phyloP scores from a whole-genome alignment of 2,888 invertebrate genomes.

The Syrista parreyssii region DNA sequence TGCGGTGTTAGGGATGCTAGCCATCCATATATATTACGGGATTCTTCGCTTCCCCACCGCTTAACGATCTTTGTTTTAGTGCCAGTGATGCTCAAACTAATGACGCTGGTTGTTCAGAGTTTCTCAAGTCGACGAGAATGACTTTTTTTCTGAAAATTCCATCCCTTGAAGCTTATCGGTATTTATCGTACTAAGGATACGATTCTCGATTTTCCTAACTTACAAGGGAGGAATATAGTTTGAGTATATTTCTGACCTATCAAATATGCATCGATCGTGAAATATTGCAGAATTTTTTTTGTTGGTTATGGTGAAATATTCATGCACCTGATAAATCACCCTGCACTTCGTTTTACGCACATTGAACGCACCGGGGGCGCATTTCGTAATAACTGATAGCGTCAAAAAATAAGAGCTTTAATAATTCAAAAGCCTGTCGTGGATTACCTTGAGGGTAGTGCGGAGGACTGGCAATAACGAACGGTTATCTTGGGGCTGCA shows the following conservation, averaged over 20 bases:
- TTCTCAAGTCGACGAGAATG: background rate
- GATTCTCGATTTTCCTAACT: background rate
- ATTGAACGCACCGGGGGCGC: background rate
- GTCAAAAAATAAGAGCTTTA: conserved; percentile 23
- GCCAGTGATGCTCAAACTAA: conserved; percentile 44
- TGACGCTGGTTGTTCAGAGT: background rate
- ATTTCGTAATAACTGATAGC: background rate
- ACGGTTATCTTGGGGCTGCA: conserved; percentile 44
- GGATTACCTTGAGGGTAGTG: conserved; percentile 25
- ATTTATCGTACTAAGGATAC: background rate
- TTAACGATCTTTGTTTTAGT: conserved; percentile 58
- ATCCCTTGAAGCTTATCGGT: background rate
- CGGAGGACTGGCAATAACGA: conserved; percentile 32
- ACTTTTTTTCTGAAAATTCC: background rate
- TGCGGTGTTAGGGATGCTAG: conserved; percentile 41
- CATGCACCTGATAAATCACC: background rate
- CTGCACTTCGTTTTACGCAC: background rate
- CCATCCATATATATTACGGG: conserved; percentile 53
- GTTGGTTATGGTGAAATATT: background rate
- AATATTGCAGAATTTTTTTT: background rate
- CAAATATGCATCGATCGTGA: background rate
- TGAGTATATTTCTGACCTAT: background rate
- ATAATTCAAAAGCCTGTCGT: conserved; percentile 22
- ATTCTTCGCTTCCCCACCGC: conserved; percentile 49
- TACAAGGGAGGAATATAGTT: background rate